A percentile compares a stretch with the other conserved stretches of the same genome.
These are phyloP conservation scores for Remorina albescens DNA, from an alignment of 2,797 vertebrate genomes.

Conservation along the genomic window DNA sequence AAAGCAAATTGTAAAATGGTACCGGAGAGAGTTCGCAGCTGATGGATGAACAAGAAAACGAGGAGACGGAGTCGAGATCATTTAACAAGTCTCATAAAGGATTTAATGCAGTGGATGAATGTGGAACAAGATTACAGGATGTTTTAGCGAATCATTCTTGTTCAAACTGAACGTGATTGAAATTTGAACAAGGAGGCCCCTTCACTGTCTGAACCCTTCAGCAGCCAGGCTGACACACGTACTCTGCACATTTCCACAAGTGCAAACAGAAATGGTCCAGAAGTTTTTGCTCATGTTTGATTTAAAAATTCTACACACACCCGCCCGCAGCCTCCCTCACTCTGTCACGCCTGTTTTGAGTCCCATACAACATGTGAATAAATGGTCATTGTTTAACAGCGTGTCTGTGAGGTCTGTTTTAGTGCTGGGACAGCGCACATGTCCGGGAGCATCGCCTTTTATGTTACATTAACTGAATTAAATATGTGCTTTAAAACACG, in stretches of 20 bases:
- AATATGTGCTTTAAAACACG: slow-evolving; percentile 22
- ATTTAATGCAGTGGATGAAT: slow-evolving; percentile 13
- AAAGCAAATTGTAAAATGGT: slow-evolving; percentile 42
- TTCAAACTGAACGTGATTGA: slow-evolving; percentile 31
- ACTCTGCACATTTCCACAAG: slow-evolving; percentile 56
- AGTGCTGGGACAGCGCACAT: slow-evolving; percentile 21
- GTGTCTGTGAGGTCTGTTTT: slow-evolving; percentile 55
- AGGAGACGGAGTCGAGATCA: background rate
- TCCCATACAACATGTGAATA: slow-evolving; percentile 79
- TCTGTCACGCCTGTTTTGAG: slow-evolving; percentile 73
- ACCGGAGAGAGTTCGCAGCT: slow-evolving; percentile 21
- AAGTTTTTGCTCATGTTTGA: slow-evolving; percentile 55
- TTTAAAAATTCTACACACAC: slow-evolving; percentile 54
- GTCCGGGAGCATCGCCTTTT: slow-evolving; percentile 14
- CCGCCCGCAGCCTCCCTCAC: slow-evolving; percentile 49
- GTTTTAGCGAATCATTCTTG: slow-evolving; percentile 25
- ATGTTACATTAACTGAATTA: slow-evolving; percentile 29
- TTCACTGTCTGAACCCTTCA: slow-evolving; percentile 11
- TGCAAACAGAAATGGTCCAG: slow-evolving; percentile 48
- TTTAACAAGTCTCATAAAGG: slow-evolving; percentile 14
- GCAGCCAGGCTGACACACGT: slow-evolving; percentile 28
- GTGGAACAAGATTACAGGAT: slow-evolving; percentile 12
- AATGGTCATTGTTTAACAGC: slow-evolving; percentile 78
- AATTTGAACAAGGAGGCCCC: slow-evolving; percentile 27
- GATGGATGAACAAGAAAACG: slow-evolving; percentile 7